Base-by-base conservation (phyloP, 2,888 invertebrate genomes). In the Dinocampus coccinellae region DNA sequence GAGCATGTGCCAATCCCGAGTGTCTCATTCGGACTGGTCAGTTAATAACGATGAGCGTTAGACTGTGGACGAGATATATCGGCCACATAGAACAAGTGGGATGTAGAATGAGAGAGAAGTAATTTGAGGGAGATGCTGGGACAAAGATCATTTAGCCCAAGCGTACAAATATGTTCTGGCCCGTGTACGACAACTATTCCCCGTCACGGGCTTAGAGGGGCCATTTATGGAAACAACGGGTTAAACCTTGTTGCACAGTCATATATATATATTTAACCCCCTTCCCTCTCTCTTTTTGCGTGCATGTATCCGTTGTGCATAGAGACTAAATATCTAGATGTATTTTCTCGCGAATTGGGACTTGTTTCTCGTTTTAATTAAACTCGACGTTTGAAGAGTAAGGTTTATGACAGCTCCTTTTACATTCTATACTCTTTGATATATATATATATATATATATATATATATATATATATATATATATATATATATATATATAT, bases 351-450 rank as follows among this genome's bases (percentile, higher is more conserved):
- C 73, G 75, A 73, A 76, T 76, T 75, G 77, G 76, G 76, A 73
- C 81, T 81, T 82, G 85, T 84, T 85, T 79, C 85, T 85, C 84
- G 84, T 84, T 85, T 85, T 85, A 85, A 85, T 85, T 85, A 85
- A 85, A 82, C 82, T 61, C 77, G 67, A 72, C 71, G 67, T 70
- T 72, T 69, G 69, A 66, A 68, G 75, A 76, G 3, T 20, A 33
- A 29, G 26, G 34, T 20, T 72, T 69, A 76, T 77, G 77, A 78
- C 76, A 72, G 73, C 75, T 76, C 60, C 67, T 73, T 73, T 26
- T 73, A 62, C 70, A 70, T 64, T 47, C 36, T 55, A 63, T 58
- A 36, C 29, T 64, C 36, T 66, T 53, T 11, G 53, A n/a, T n/a
- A n/a, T n/a, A n/a, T n/a, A n/a, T n/a, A n/a, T n/a, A n/a, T n/a